Evolutionary conservation across 2,888 invertebrate genomes (phyloP).

Genomic region (Urechis unicinctus): DNA sequence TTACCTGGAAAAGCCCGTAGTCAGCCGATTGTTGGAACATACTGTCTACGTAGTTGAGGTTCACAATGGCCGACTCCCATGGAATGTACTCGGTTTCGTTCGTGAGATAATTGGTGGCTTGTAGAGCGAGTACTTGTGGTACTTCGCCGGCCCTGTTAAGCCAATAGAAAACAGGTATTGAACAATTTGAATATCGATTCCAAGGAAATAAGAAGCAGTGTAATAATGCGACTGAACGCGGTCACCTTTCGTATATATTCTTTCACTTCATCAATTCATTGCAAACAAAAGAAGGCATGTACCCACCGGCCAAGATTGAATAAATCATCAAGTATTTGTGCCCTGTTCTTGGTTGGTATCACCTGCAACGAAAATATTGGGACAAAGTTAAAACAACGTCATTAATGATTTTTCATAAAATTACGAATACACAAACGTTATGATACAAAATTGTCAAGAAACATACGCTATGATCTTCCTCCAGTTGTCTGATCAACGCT

Average conservation of each 20-base stretch:
- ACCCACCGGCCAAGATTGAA: slow-evolving; percentile 19
- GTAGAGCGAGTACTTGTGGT: slow-evolving; percentile 36
- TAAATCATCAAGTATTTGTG: slow-evolving; percentile 20
- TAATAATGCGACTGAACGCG: neutral
- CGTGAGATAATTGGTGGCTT: slow-evolving; percentile 31
- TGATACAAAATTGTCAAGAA: neutral
- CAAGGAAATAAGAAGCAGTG: no score
- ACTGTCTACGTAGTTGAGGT: slow-evolving; percentile 53
- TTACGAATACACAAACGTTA: neutral
- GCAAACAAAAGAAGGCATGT: neutral
- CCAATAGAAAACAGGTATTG: no score
- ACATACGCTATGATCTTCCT: slow-evolving; percentile 55
- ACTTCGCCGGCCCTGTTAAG: slow-evolving; percentile 62
- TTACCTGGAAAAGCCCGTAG: slow-evolving; percentile 18
- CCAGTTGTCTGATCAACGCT: slow-evolving; percentile 43
- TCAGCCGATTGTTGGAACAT: slow-evolving; percentile 15
- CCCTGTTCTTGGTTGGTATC: slow-evolving; percentile 17
- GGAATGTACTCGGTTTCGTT: slow-evolving; percentile 30
- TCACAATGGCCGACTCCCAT: slow-evolving; percentile 27
- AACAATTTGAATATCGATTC: neutral
- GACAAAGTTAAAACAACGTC: no score
- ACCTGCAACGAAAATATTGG: no score
- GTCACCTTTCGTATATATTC: neutral
- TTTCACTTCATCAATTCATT: neutral
- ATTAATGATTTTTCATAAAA: no score